Evolutionary conservation across 1,140 invertebrate genomes (phyloP).

Genomic region (Heliconius himera): DNA sequence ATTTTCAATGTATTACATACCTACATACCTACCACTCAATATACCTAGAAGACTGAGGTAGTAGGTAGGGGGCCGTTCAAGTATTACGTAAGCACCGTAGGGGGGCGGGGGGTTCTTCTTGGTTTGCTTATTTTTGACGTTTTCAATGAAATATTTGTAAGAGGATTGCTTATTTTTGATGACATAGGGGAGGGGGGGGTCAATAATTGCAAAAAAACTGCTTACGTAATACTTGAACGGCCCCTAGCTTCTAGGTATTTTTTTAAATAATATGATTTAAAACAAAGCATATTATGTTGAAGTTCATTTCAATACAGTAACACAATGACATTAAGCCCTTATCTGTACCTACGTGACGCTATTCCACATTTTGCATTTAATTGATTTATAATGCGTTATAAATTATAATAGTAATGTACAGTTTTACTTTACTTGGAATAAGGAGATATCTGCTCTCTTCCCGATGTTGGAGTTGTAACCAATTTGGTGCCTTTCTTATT

Average conservation of each 20-base stretch:
- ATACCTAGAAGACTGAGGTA: too few relatives aligned
- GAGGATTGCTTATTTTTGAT: too few relatives aligned
- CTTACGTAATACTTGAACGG: too few relatives aligned
- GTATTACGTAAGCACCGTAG: too few relatives aligned
- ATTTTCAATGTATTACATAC: not conserved
- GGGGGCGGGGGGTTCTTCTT: too few relatives aligned
- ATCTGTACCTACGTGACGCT: slow-evolving; percentile 34
- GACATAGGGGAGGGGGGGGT: too few relatives aligned
- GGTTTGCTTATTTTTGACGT: too few relatives aligned
- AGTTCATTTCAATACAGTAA: not conserved
- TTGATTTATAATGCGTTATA: slow-evolving; percentile 60
- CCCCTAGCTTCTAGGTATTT: not conserved
- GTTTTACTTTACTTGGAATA: slow-evolving; percentile 19
- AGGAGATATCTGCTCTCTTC: not conserved
- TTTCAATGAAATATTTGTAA: too few relatives aligned
- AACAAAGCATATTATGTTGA: not conserved
- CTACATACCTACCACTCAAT: too few relatives aligned
- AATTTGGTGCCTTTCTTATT: too few relatives aligned
- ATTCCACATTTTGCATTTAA: slow-evolving; percentile 44
- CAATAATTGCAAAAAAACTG: too few relatives aligned
- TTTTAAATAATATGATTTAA: not conserved
- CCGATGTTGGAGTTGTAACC: not conserved
- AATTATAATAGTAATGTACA: slow-evolving; percentile 43
- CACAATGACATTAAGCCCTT: slow-evolving; percentile 24
- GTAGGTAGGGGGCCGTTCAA: too few relatives aligned